Percentiles rank a stretch among this genome's conserved stretches.
Conservation (phyloP, 1,140 invertebrate genomes). For the Drosophila murphyi region DNA sequence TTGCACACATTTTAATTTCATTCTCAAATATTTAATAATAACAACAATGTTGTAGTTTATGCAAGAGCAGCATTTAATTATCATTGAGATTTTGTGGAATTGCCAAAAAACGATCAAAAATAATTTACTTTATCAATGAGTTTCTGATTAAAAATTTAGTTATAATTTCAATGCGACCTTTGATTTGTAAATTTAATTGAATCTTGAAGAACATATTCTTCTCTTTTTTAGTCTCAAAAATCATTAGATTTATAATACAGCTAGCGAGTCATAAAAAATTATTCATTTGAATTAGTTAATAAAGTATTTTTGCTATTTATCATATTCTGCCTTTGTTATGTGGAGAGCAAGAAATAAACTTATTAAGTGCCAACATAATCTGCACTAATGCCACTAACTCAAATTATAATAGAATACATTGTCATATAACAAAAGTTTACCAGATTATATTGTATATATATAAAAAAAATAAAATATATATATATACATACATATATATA, state of each 20-base stretch:
- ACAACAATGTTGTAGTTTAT: slow-evolving; percentile 19
- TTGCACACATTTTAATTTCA: slow-evolving; percentile 37
- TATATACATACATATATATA: slow-evolving; percentile 1
- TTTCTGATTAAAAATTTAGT: not conserved
- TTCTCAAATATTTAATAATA: slow-evolving; percentile 21
- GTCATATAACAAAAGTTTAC: not conserved
- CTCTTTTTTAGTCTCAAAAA: too few species aligned
- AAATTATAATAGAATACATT: slow-evolving; percentile 7
- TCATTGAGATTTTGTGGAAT: not conserved
- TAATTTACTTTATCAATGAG: not conserved
- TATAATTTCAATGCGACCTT: too few species aligned
- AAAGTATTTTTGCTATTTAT: not conserved
- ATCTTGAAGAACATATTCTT: too few species aligned
- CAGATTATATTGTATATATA: too few species aligned
- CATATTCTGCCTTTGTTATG: too few species aligned
- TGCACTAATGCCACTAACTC: not conserved
- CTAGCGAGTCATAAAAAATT: too few species aligned
- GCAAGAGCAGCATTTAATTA: slow-evolving; percentile 1
- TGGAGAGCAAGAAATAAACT: not conserved
- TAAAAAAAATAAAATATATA: slow-evolving; percentile 21
- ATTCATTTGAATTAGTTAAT: too few species aligned
- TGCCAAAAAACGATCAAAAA: not conserved
- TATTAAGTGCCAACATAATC: not conserved
- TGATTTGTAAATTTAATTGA: too few species aligned
- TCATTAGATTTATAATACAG: too few species aligned